These are phyloP conservation scores for Araneus ventricosus DNA, from an alignment of 1,140 invertebrate species.

Conservation along the genomic window DNA sequence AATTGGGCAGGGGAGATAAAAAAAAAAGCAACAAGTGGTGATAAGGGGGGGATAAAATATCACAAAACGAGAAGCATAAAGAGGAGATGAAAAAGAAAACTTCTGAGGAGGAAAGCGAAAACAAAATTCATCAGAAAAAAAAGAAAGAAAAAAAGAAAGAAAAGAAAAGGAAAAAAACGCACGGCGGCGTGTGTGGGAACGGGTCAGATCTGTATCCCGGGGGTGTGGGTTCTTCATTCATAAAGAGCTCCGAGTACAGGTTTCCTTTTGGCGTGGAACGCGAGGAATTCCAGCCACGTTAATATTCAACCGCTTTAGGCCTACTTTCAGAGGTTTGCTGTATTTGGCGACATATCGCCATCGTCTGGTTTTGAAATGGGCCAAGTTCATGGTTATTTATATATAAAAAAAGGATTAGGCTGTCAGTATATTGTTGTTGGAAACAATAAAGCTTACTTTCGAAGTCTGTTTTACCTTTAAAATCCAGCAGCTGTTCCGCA, in stretches of 20 bases:
- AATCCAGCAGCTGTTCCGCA: neutral
- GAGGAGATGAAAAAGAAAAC: conserved; percentile 37
- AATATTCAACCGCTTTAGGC: conserved; percentile 70
- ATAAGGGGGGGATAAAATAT: conserved; percentile 1
- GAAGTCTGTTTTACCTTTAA: neutral
- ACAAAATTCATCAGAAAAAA: conserved; percentile 41
- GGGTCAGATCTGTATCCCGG: conserved; percentile 69
- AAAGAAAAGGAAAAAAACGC: neutral
- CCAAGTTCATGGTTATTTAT: neutral
- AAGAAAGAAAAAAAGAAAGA: neutral
- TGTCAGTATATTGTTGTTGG: no score
- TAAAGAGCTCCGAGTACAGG: conserved; percentile 71
- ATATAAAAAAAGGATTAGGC: no score
- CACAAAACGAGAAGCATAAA: conserved; percentile 9
- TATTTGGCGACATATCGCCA: conserved; percentile 49
- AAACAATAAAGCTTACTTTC: no score
- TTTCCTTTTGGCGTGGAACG: conserved; percentile 73
- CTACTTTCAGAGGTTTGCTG: neutral
- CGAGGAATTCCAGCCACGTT: conserved; percentile 67
- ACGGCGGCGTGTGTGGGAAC: conserved; percentile 65
- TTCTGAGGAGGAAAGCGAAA: conserved; percentile 42
- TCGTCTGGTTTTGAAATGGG: neutral
- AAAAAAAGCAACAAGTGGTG: conserved; percentile 51
- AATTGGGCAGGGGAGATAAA: conserved; percentile 2
- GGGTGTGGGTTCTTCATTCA: conserved; percentile 70